Evolutionary conservation across 2,113 vertebrate genomes (phyloP).

Genomic region (Rhodinocichla rosea): DNA sequence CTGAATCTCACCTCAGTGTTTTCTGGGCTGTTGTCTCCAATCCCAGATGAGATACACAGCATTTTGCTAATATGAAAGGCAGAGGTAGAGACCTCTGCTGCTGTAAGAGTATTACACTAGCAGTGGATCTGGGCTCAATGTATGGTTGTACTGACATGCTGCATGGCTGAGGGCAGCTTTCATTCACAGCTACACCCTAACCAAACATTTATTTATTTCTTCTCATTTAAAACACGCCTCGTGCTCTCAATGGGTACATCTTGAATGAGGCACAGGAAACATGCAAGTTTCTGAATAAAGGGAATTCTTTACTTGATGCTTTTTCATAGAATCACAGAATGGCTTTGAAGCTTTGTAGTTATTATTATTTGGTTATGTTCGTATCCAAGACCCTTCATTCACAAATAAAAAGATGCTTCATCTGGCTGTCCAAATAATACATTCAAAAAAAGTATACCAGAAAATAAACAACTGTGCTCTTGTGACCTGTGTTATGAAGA

Average conservation of each 20-base stretch:
- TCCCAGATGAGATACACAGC: neutral
- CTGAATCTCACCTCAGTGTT: neutral
- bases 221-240: neutral
- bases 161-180: neutral
- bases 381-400: neutral
- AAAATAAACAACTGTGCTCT: neutral
- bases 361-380: neutral
- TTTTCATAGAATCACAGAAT: neutral
- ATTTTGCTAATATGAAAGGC: neutral
- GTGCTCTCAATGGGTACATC: neutral
- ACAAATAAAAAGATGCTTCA: neutral
- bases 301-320: neutral
- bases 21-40: neutral
- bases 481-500: neutral
- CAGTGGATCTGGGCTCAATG: neutral
- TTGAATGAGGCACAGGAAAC: neutral
- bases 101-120: neutral
- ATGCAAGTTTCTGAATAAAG: neutral
- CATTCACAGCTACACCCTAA: neutral
- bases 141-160: rapidly evolving
- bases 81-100: neutral
- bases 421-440: neutral
- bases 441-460: neutral
- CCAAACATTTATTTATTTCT: neutral
- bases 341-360: neutral